These are phyloP conservation scores for Euura saliciscinereae DNA, from an alignment of 1,140 invertebrate genomes.

Conservation along the genomic window DNA sequence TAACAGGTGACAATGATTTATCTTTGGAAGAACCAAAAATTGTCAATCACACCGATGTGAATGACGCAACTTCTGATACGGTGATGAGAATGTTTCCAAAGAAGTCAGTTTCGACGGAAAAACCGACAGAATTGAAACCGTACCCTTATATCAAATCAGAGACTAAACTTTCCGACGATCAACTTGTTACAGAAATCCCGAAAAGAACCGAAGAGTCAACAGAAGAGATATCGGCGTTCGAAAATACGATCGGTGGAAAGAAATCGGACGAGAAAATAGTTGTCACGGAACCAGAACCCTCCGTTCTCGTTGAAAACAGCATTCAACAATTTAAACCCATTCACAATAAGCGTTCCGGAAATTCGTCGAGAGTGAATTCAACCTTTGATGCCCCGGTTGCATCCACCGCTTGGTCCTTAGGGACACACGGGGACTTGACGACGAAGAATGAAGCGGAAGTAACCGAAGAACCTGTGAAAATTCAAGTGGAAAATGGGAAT, in stretches of 20 bases:
- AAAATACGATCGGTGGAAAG: constrained; percentile 45
- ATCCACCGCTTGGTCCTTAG: neutral
- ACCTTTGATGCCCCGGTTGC: constrained; percentile 8
- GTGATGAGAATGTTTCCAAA: constrained; percentile 14
- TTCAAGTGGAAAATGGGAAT: neutral
- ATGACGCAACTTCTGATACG: constrained; percentile 22
- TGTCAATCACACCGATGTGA: constrained; percentile 6
- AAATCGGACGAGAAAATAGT: constrained; percentile 36
- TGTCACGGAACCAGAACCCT: constrained; percentile 45
- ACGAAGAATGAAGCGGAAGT: neutral
- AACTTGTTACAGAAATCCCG: neutral
- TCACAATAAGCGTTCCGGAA: constrained; percentile 34
- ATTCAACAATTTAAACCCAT: constrained; percentile 39
- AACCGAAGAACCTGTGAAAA: neutral
- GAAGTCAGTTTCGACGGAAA: constrained; percentile 18
- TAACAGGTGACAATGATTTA: constrained; percentile 33
- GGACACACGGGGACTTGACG: neutral
- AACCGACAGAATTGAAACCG: constrained; percentile 17
- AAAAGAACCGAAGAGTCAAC: constrained; percentile 18
- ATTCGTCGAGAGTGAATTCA: constrained; percentile 18
- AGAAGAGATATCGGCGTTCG: constrained; percentile 37
- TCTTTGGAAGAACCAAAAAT: constrained; percentile 17
- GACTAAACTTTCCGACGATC: constrained; percentile 8
- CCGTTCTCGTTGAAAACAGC: constrained; percentile 44
- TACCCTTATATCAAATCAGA: constrained; percentile 29